Evolutionary conservation across 2,113 vertebrate species (phyloP), one percentile per base, ranked within the genome.

Genomic region (Pelvicachromis taeniatus): DNA sequence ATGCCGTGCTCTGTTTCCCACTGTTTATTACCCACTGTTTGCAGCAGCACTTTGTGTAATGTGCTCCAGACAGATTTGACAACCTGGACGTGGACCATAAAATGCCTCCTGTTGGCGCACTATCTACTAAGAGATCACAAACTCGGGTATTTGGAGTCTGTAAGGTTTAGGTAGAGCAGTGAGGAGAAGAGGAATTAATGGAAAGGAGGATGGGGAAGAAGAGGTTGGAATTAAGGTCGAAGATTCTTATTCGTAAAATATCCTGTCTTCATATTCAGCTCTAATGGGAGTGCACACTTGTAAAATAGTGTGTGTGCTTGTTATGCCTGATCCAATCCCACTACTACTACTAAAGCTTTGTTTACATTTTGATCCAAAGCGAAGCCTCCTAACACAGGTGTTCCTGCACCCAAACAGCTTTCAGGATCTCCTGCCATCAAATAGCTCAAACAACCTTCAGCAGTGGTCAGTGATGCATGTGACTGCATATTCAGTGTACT

Each of bases 11-110:
- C 85, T 19, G 42, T 68, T 89, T 84, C 87, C 56, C 65, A 84
- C 85, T 88, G 87, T 90, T 91, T 90, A 91, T 93, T 81, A 85
- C 85, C 88, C 84, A 81, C 81, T 87, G 85, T 93, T 92, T 91
- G 88, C 87, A 83, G 87, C 86, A 88, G 86, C 89, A 89, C 89
- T 93, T 88, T 91, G 85, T 86, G 80, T 89, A 88, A 92, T 91
- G 87, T 89, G 88, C 79, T 78, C 75, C 79, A 88, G 89, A 91
- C 85, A 84, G 58, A 91, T 92, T 78, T 92, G 92, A 91, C 94
- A 86, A 82, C 54, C 85, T 87, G 88, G 88, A 85, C 10, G 19
- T 82, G 86, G 88, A 90, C 85, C 63, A 88, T 90, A 89, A 92
- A 92, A 85, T 78, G 75, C 81, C 89, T 91, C 82, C 83, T 86